Conservation (phyloP, 2,888 invertebrate species). For the Argynnis bischoffii region DNA sequence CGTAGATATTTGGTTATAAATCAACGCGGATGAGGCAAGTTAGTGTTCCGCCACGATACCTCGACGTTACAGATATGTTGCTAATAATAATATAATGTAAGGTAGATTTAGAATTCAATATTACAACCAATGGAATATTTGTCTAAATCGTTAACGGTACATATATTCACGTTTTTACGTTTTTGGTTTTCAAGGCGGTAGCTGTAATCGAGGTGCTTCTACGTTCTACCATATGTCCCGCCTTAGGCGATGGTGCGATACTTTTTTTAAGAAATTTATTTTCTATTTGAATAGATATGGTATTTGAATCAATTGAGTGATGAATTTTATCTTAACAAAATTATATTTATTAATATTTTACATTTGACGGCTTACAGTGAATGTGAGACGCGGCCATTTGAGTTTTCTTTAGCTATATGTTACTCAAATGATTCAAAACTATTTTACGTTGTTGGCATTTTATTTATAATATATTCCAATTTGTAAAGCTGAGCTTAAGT, state of each 20-base stretch:
- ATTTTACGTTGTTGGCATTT: constrained; percentile 72
- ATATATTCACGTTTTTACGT: constrained; percentile 21
- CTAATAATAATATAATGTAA: constrained; percentile 12
- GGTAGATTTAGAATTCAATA: constrained; percentile 9
- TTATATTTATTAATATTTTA: constrained; percentile 22
- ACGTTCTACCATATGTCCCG: constrained; percentile 50
- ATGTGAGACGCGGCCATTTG: neutral
- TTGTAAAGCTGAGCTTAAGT: constrained; percentile 66
- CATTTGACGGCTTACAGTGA: neutral
- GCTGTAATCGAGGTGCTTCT: constrained; percentile 63
- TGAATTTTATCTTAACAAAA: constrained; percentile 6
- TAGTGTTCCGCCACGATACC: neutral
- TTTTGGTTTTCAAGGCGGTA: constrained; percentile 30
- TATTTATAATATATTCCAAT: constrained; percentile 72
- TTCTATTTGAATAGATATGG: constrained; percentile 43
- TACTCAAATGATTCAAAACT: constrained; percentile 39
- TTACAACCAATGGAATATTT: constrained; percentile 8
- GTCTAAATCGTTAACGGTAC: constrained; percentile 24
- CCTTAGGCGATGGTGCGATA: constrained; percentile 63
- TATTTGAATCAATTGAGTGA: constrained; percentile 31
- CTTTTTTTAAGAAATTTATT: constrained; percentile 54
- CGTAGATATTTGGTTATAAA: constrained; percentile 26
- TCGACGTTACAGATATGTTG: constrained; percentile 2
- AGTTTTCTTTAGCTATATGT: neutral
- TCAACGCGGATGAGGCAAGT: constrained; percentile 3